phyloP scores from a whole-genome alignment of 2,888 invertebrate species.

The Anorthoa munda region DNA sequence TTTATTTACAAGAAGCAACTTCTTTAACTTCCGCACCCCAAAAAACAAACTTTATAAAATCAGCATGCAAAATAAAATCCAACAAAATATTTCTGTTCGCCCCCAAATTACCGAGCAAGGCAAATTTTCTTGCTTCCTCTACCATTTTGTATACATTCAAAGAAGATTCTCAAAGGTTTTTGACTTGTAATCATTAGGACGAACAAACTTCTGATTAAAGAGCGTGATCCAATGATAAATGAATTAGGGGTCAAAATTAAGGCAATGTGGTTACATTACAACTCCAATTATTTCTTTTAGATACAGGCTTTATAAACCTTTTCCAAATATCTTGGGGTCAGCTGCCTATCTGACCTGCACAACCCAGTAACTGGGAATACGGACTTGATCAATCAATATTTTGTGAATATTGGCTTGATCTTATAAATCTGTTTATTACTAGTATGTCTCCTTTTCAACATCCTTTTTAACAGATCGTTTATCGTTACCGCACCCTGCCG shows the following conservation, averaged over 20 bases:
- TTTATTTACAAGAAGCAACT: not conserved
- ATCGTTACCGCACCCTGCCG: too few species aligned
- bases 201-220: constrained; percentile 25
- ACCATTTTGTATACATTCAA: constrained; percentile 19
- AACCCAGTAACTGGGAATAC: too few species aligned
- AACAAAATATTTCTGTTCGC: constrained; percentile 25
- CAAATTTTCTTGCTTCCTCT: constrained; percentile 16
- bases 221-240: constrained; percentile 35
- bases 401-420: too few species aligned
- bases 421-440: too few species aligned
- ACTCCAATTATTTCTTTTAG: not conserved
- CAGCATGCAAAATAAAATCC: constrained; percentile 10
- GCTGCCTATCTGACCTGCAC: too few species aligned
- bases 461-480: too few species aligned
- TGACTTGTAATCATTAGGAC: constrained; percentile 22
- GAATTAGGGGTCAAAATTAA: constrained; percentile 2
- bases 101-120: constrained; percentile 18
- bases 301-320: not conserved
- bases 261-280: not conserved
- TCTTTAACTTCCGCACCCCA: not conserved
- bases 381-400: too few species aligned
- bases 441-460: too few species aligned
- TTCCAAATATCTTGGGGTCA: too few species aligned
- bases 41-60: constrained; percentile 20
- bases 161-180: constrained; percentile 20